Conservation (phyloP, 2,888 invertebrate species). For the Arctia plantaginis region DNA sequence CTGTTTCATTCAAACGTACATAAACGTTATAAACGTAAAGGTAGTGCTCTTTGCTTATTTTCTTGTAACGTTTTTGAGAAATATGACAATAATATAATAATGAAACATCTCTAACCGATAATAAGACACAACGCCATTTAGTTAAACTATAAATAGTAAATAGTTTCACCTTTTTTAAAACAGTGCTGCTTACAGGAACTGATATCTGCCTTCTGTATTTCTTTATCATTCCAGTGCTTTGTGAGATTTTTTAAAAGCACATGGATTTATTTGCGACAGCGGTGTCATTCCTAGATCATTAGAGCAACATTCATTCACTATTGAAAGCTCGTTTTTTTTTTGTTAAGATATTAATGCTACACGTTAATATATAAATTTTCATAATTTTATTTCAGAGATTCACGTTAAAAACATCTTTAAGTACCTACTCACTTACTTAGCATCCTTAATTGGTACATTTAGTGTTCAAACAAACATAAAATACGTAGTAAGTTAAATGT, state of each 20-base stretch:
- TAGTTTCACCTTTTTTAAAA: too few species aligned
- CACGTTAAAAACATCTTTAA: neutral
- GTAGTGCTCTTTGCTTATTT: too few species aligned
- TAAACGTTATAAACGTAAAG: too few species aligned
- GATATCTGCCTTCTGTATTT: neutral
- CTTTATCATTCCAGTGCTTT: neutral
- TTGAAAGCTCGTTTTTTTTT: neutral
- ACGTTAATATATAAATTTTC: neutral
- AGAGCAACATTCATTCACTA: neutral
- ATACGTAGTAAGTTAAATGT: constrained; percentile 25
- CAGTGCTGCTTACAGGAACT: neutral
- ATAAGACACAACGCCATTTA: neutral
- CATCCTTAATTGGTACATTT: constrained; percentile 25
- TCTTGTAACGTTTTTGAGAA: too few species aligned
- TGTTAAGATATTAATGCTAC: too few species aligned
- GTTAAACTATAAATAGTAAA: too few species aligned
- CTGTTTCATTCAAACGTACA: too few species aligned
- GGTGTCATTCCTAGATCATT: neutral
- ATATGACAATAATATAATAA: neutral
- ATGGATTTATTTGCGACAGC: neutral
- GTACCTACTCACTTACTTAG: neutral
- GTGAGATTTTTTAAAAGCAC: neutral
- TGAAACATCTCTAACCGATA: neutral
- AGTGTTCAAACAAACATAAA: constrained; percentile 26
- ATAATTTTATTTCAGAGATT: neutral